Evolutionary conservation across 37 sponge, comb jelly and placozoan species (phyloP).

Genomic region (Aplysina aerophoba): DNA sequence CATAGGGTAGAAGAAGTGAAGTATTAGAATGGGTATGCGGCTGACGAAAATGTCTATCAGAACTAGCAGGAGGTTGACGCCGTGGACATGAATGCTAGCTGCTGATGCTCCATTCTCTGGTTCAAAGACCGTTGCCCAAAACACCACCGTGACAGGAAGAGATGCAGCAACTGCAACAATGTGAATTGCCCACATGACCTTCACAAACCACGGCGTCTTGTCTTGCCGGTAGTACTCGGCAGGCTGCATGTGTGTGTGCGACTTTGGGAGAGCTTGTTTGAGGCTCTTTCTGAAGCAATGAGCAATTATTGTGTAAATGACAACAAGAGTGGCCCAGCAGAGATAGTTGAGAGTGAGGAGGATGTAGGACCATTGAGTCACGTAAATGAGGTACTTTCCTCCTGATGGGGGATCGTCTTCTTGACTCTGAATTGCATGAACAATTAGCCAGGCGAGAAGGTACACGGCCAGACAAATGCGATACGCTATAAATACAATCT

Average conservation of each 20-base stretch:
- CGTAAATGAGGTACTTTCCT: constrained; percentile 49
- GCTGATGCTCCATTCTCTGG: not conserved
- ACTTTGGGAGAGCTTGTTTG: constrained; percentile 6
- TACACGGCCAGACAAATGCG: constrained; percentile 42
- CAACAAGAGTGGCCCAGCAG: not conserved
- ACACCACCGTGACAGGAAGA: constrained; percentile 33
- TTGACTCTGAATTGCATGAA: not conserved
- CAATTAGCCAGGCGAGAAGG: constrained; percentile 50
- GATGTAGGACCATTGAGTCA: constrained; percentile 40
- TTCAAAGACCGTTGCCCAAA: constrained; percentile 13
- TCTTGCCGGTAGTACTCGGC: constrained; percentile 46
- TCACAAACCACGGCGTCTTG: constrained; percentile 51
- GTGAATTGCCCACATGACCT: constrained; percentile 62
- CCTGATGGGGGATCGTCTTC: not conserved
- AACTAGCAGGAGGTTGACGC: constrained; percentile 52
- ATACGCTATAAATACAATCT: constrained; percentile 43
- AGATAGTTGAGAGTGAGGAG: constrained; percentile 28
- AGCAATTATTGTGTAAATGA: constrained; percentile 19
- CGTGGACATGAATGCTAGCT: constrained; percentile 53
- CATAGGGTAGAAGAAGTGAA: constrained; percentile 60
- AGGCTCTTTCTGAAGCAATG: constrained; percentile 11
- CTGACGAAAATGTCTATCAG: constrained; percentile 55
- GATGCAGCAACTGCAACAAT: constrained; percentile 13
- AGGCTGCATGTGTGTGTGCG: not conserved
- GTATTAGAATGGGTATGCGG: constrained; percentile 46